phyloP scores from a whole-genome alignment of 2,113 vertebrate genomes.

The Dendrocopos noguchii region DNA sequence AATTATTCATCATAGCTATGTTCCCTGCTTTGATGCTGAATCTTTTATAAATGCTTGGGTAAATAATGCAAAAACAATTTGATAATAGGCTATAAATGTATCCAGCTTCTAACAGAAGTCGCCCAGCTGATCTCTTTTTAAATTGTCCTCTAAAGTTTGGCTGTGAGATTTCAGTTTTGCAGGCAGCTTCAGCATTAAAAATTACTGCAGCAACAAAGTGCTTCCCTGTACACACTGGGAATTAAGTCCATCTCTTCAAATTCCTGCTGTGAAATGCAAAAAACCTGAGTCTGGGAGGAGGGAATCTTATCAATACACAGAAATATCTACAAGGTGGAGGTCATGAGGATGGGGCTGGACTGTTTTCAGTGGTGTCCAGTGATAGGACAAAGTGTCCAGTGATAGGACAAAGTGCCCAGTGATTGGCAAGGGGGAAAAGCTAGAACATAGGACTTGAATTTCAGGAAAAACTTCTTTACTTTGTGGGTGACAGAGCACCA shows the following conservation, averaged over 20 bases:
- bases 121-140: neutral
- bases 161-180: neutral
- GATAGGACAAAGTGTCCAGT: no score
- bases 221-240: neutral
- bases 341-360: no score
- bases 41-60: constrained; percentile 17
- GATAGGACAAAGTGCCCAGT: no score
- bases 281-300: neutral
- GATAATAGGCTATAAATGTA: neutral
- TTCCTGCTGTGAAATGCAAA: neutral
- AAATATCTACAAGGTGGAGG: no score
- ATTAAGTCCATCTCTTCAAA: neutral
- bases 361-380: no score
- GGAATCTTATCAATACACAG: no score
- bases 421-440: no score
- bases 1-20: neutral
- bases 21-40: neutral
- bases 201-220: neutral
- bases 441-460: no score
- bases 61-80: constrained; percentile 27
- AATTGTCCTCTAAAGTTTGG: neutral
- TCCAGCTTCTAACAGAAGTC: neutral
- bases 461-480: no score
- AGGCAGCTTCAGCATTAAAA: neutral
- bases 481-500: no score